These are phyloP conservation scores for Nettapus auritus DNA, from an alignment of 2,113 vertebrate species.

Conservation along the genomic window DNA sequence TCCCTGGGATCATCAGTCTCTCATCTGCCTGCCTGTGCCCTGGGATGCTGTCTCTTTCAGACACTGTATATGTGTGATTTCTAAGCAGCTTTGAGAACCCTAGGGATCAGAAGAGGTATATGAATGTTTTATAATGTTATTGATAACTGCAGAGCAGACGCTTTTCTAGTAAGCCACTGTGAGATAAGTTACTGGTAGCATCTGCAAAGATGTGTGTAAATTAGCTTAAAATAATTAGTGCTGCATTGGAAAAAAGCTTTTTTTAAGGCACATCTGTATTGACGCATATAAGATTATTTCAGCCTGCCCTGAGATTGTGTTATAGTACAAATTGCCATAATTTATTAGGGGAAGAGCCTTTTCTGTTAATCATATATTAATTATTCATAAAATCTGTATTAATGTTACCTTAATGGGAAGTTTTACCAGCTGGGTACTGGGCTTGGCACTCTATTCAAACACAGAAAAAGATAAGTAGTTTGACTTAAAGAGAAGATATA, in stretches of 20 bases:
- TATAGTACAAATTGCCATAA: slow-evolving; percentile 47
- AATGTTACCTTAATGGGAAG: slow-evolving; percentile 60
- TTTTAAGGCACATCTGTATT: background rate
- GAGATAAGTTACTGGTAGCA: slow-evolving; percentile 35
- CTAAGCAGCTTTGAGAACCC: background rate
- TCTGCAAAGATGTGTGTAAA: slow-evolving; percentile 18
- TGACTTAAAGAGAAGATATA: slow-evolving; percentile 51
- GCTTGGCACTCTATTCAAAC: background rate
- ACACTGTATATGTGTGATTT: background rate
- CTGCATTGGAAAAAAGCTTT: slow-evolving; percentile 22
- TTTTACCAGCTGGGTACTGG: slow-evolving; percentile 36
- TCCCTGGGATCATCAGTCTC: background rate
- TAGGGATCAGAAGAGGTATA: background rate
- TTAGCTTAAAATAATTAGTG: slow-evolving; percentile 44
- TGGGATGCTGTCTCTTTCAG: background rate
- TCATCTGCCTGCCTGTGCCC: background rate
- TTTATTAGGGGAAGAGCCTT: slow-evolving; percentile 58
- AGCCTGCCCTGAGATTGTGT: background rate
- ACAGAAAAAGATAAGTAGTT: background rate
- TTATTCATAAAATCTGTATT: slow-evolving; percentile 74
- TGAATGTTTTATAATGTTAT: slow-evolving; percentile 65
- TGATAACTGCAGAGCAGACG: background rate
- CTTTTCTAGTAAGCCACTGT: slow-evolving; percentile 36
- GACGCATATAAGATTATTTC: background rate
- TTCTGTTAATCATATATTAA: slow-evolving; percentile 72